Evolutionary conservation across 2,797 vertebrate genomes (phyloP).

Genomic region (Sebastes umbrosus): DNA sequence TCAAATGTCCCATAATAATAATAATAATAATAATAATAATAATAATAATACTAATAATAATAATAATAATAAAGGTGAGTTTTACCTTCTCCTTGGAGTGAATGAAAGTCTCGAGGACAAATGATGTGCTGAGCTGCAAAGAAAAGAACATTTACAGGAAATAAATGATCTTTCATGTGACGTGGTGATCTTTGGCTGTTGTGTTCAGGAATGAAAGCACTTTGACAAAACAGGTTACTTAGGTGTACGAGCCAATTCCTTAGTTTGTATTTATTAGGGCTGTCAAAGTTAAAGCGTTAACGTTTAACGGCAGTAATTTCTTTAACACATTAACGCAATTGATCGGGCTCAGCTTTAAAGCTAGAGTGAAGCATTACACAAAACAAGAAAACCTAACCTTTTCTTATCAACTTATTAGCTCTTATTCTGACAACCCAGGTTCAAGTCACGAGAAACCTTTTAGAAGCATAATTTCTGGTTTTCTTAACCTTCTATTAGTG

Average conservation of each 20-base stretch:
- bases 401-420: neutral
- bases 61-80: neutral
- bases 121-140: constrained; percentile 95
- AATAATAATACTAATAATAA: neutral
- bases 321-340: too few relatives aligned
- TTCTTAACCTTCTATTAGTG: neutral
- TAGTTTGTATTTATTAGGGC: too few relatives aligned
- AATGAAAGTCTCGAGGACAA: constrained; percentile 98
- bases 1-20: neutral
- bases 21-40: neutral
- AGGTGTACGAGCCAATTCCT: too few relatives aligned
- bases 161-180: too few relatives aligned
- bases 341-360: too few relatives aligned
- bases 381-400: too few relatives aligned
- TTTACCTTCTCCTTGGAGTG: constrained; percentile 99
- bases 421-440: neutral
- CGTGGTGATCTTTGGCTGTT: too few relatives aligned
- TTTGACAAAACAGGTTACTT: too few relatives aligned
- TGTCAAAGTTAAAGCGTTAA: too few relatives aligned
- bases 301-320: too few relatives aligned
- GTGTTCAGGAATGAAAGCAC: too few relatives aligned
- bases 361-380: accelerated
- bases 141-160: neutral
- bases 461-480: neutral
- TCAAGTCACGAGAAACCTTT: neutral